A percentile compares a stretch with the other conserved stretches of the same genome.
Conservation (phyloP, 2,113 vertebrate species). For the Xiphorhynchus elegans region DNA sequence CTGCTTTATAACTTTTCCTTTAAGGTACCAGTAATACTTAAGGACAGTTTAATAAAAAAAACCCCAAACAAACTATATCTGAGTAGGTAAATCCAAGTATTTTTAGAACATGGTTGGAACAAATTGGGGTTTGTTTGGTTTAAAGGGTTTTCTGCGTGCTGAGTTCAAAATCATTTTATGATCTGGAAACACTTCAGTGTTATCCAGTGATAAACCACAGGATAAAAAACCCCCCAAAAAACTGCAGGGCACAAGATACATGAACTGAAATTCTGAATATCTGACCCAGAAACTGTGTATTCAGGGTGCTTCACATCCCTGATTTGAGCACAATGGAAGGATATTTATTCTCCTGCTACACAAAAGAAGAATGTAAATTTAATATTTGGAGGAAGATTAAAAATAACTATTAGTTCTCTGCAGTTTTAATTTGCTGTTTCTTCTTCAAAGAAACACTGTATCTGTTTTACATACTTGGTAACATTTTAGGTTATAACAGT, state of each 20-base stretch:
- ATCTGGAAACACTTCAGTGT: not conserved
- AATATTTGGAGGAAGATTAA: not conserved
- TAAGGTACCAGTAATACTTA: not conserved
- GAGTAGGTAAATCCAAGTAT: not conserved
- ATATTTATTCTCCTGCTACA: not conserved
- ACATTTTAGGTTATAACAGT: not conserved
- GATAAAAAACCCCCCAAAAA: not conserved
- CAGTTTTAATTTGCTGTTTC: not conserved
- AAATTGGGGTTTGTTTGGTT: not conserved
- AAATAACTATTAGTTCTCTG: not conserved
- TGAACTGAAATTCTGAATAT: not conserved
- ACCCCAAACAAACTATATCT: fast-evolving
- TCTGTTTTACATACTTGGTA: not conserved
- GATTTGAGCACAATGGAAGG: not conserved
- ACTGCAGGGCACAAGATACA: not conserved
- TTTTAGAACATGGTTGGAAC: not conserved
- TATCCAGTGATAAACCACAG: not conserved
- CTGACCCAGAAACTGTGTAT: not conserved
- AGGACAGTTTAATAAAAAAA: not conserved
- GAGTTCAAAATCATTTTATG: not conserved
- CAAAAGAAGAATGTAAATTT: not conserved
- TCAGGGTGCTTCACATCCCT: not conserved
- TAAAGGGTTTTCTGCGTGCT: not conserved
- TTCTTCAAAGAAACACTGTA: not conserved
- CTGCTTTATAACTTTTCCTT: not conserved